These are phyloP conservation scores for Petroica traversi DNA, from an alignment of 2,113 vertebrate species.

Conservation along the genomic window DNA sequence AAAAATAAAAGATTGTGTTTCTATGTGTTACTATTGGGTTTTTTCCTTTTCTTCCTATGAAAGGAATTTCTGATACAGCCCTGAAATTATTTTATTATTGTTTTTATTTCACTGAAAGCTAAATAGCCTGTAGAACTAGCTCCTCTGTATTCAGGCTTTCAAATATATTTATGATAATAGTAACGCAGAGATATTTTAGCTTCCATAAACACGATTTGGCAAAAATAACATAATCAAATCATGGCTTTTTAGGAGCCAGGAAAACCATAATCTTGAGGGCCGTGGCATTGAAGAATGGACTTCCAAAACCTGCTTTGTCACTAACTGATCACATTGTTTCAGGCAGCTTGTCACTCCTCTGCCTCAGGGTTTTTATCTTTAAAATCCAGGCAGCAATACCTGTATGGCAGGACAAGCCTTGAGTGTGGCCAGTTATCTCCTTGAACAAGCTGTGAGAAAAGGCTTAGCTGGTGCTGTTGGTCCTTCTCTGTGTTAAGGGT, in stretches of 20 bases:
- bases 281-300: not conserved
- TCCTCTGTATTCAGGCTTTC: not conserved
- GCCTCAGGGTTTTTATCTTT: not conserved
- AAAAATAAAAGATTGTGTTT: conserved; percentile 6
- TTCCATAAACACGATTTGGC: not conserved
- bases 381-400: not conserved
- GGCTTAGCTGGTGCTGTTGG: not conserved
- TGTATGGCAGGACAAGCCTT: not conserved
- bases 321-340: not conserved
- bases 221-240: not conserved
- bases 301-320: not conserved
- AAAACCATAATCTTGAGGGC: not conserved
- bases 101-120: not conserved
- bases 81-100: not conserved
- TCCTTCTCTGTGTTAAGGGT: not conserved
- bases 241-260: not conserved
- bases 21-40: not conserved
- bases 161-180: not conserved
- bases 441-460: not conserved
- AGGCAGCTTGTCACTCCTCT: not conserved
- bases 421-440: not conserved
- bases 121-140: not conserved
- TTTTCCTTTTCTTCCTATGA: not conserved
- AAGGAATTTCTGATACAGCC: not conserved
- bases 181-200: not conserved